A percentile compares a stretch with the other conserved stretches of the same genome.
phyloP scores from a whole-genome alignment of 2,113 vertebrate species.

The Serilophus lunatus region DNA sequence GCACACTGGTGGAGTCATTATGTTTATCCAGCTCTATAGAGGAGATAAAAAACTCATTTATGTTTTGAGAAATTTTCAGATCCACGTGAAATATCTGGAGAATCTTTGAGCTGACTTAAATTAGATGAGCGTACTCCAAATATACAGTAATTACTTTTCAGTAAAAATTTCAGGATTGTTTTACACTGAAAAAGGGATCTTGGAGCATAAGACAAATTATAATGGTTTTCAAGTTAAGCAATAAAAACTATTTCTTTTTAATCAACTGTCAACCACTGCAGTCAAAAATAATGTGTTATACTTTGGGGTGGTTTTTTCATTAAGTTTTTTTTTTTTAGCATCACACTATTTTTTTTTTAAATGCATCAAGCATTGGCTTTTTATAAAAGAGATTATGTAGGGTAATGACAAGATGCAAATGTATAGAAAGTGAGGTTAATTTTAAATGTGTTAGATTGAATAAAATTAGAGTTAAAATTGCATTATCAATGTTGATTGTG shows the following conservation, averaged over 20 bases:
- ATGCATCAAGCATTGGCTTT: not conserved
- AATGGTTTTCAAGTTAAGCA: not conserved
- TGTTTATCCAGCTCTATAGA: not conserved
- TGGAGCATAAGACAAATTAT: not conserved
- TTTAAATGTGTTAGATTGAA: not conserved
- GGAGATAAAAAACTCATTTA: not conserved
- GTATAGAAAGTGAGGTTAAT: not conserved
- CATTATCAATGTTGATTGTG: not conserved
- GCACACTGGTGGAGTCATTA: not conserved
- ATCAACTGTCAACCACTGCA: not conserved
- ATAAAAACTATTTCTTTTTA: not conserved
- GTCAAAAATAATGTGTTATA: not conserved
- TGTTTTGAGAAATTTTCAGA: not conserved
- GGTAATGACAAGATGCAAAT: not conserved
- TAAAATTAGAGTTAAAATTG: not conserved
- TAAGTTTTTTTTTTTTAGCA: not conserved
- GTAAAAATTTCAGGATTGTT: not conserved
- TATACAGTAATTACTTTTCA: not conserved
- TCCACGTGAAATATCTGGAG: not conserved
- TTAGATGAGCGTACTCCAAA: not conserved
- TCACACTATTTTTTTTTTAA: not conserved
- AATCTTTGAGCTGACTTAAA: not conserved
- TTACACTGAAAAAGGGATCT: not conserved
- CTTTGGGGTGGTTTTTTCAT: not conserved
- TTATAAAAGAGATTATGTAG: not conserved